phyloP scores from a whole-genome alignment of 2,113 vertebrate species.

The Bubalus kerabau region DNA sequence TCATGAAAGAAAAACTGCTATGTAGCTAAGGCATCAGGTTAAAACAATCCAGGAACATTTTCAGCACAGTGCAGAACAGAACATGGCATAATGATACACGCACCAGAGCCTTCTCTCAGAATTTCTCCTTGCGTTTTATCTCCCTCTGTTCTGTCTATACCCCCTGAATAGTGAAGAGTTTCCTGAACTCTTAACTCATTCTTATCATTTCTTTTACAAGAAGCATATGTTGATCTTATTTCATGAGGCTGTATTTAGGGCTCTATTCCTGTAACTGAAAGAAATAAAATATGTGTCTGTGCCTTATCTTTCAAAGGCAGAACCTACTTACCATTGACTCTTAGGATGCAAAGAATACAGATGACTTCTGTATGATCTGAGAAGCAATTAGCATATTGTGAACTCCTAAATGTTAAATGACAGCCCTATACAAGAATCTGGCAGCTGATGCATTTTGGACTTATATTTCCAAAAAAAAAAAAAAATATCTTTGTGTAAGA shows the following conservation, averaged over 20 bases:
- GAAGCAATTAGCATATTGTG: slow-evolving; percentile 54
- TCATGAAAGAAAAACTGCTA: not conserved
- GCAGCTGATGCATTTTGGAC: slow-evolving; percentile 22
- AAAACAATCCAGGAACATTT: slow-evolving; percentile 13
- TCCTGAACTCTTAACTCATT: slow-evolving; percentile 38
- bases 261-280: slow-evolving; percentile 37
- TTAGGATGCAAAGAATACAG: slow-evolving; percentile 25
- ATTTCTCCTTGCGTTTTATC: slow-evolving; percentile 6
- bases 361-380: slow-evolving; percentile 22
- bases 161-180: slow-evolving; percentile 11
- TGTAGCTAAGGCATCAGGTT: not conserved
- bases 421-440: not conserved
- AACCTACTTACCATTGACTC: slow-evolving; percentile 34
- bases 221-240: slow-evolving; percentile 37
- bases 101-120: not conserved
- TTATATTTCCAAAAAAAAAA: not conserved
- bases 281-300: slow-evolving; percentile 46
- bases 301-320: slow-evolving; percentile 57
- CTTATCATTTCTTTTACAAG: slow-evolving; percentile 47
- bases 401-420: slow-evolving; percentile 37
- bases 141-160: not conserved
- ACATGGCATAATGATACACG: not conserved
- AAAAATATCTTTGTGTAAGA: not conserved
- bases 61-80: slow-evolving; percentile 20
- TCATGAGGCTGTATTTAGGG: slow-evolving; percentile 23